Percentiles rank a stretch among this genome's conserved stretches.
Conservation (phyloP, 2,797 vertebrate genomes). For the Holocentrus rufus region DNA sequence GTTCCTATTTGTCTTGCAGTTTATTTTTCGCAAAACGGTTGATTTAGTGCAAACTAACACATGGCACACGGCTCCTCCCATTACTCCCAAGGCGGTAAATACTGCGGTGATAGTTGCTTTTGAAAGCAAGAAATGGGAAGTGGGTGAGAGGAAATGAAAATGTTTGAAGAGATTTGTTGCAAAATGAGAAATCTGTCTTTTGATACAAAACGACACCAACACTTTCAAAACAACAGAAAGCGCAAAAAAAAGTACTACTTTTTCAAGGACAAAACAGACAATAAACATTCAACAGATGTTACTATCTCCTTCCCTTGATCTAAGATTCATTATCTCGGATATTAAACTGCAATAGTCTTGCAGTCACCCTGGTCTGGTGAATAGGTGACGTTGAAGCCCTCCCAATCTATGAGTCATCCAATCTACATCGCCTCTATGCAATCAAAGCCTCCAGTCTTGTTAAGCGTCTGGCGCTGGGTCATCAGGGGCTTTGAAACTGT, state of each 20-base stretch:
- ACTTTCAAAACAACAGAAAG: slow-evolving; percentile 35
- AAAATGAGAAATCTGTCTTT: slow-evolving; percentile 40
- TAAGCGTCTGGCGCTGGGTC: slow-evolving; percentile 30
- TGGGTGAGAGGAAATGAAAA: slow-evolving; percentile 45
- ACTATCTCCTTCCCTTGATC: slow-evolving; percentile 4
- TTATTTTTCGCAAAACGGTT: slow-evolving; percentile 75
- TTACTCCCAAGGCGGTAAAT: slow-evolving; percentile 48
- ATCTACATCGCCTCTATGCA: slow-evolving; percentile 36
- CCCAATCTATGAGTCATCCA: slow-evolving; percentile 51
- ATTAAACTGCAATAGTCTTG: slow-evolving; percentile 13
- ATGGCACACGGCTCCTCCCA: slow-evolving; percentile 45
- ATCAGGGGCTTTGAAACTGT: slow-evolving; percentile 51
- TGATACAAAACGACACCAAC: slow-evolving; percentile 29
- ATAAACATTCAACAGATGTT: slow-evolving; percentile 26
- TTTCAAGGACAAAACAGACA: slow-evolving; percentile 19
- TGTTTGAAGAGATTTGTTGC: slow-evolving; percentile 35
- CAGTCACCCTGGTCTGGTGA: slow-evolving; percentile 16
- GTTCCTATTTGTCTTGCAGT: slow-evolving; percentile 73
- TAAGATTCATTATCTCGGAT: slow-evolving; percentile 30
- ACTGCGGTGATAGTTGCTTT: slow-evolving; percentile 42
- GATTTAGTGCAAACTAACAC: slow-evolving; percentile 69
- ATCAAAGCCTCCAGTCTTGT: slow-evolving; percentile 33
- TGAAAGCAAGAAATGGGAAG: slow-evolving; percentile 44
- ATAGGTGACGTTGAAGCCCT: slow-evolving; percentile 39
- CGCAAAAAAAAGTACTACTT: slow-evolving; percentile 1